Evolutionary conservation across 2,113 vertebrate species (phyloP).

Genomic region (Python bivittatus): DNA sequence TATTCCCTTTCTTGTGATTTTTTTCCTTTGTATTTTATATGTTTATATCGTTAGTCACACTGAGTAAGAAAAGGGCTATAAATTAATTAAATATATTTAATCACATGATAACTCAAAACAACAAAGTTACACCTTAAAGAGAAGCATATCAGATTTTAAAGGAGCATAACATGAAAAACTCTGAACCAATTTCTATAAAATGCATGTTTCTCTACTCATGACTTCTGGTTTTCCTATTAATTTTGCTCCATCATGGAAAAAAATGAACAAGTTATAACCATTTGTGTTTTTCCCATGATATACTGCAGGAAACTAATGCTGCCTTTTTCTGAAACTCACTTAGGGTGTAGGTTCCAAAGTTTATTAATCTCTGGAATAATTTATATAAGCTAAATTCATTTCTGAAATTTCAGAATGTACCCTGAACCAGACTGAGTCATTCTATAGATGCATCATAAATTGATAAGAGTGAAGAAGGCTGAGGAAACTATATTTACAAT

Average conservation of each 20-base stretch:
- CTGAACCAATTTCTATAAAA: neutral
- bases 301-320: neutral
- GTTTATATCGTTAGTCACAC: neutral
- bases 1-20: neutral
- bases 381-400: neutral
- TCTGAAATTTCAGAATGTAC: neutral
- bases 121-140: neutral
- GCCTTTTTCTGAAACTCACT: neutral
- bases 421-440: neutral
- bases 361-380: neutral
- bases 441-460: too few species aligned
- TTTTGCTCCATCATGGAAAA: neutral
- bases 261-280: neutral
- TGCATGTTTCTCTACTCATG: neutral
- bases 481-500: constrained; percentile 32
- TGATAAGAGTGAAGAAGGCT: constrained; percentile 13
- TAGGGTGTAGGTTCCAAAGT: neutral
- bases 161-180: neutral
- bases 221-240: neutral
- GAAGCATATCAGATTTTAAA: neutral
- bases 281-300: neutral
- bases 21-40: neutral
- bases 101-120: neutral
- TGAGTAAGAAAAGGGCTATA: neutral
- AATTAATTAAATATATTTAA: neutral